Evolutionary conservation across 2,113 vertebrate genomes (phyloP), one percentile per base, ranked within the genome.

Genomic region (Romanogobio albipinnatus): DNA sequence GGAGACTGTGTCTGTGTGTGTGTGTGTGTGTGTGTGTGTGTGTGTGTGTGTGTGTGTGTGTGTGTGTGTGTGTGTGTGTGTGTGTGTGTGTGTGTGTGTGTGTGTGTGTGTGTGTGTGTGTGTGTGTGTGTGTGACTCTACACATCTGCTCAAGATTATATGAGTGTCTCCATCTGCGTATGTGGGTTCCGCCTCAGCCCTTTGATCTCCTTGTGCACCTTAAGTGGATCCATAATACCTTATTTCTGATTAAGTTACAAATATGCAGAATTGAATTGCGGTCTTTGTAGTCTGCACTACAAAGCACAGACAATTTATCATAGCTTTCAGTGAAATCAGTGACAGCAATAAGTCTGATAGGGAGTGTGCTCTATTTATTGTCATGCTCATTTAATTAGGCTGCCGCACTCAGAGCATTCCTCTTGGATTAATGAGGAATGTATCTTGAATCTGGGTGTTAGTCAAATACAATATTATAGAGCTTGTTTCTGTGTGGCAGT

Each of bases 181-280:
- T 68, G 45, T 56, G 29, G 5, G 33, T 79, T 76, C 66, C 9
- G n/a, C 61, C 45, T 49, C 14, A 1, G 26, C 17, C 59, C 75
- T 85, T 85, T 85, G 83, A 85, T 85, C 75, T 85, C 45, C 61
- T 66, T 7, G 74, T 61, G 75, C 62, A 78, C 59, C 49, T 85
- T 84, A 78, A 58, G 75, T 79, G 83, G 75, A 70, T 85, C 76
- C 75, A 78, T 85, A 70, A 78, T 79, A 79, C 83, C 75, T 85
- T 85, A 66, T 79, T 71, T 85, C 75, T 85, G 75, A 85, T 85
- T 85, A 78, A 85, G 49, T 85, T 79, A 78, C 75, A 85, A 85
- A 68, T 36, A 77, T 77, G 83, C n/a, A 36, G 39, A 85, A 78
- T 85, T 51, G 75, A 78, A 66, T 85, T 64, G 59, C 26, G 29